Evolutionary conservation across 2,113 vertebrate species (phyloP), one percentile per base, ranked within the genome.

Genomic region (Hiodon alosoides): DNA sequence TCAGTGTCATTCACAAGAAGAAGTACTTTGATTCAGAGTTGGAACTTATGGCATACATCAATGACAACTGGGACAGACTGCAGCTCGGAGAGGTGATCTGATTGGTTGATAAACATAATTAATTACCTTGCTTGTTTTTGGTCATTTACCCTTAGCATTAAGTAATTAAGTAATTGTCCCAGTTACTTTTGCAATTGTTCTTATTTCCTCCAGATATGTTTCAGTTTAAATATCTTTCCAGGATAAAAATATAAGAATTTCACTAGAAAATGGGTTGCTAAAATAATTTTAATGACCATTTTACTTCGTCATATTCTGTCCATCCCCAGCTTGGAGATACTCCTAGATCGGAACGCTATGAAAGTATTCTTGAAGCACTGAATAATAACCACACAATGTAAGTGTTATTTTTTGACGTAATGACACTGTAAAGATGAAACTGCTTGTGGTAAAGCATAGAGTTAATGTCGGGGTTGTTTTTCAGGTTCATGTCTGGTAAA

Each of bases 1-100:
- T 98, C 90, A 98, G 95, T 90, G 94, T 98, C 86, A 96, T 98
- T 90, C 95, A 98, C 89, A 99, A 98, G 90, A 99, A 98, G 90
- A 99, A 97, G 90, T 99, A 99, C 77, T 99, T 99, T 90, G 97
- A 99, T 89, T 99, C 94, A 0, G 95, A 97, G 87, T 91, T 95
- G 90, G 93, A 98, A 84, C 92, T 99, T 79, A 97, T 99, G 94
- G 88, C 91, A 77, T 99, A 96, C 79, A 96, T 98, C 87, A 98
- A 97, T 83, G 93, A 97, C 80, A 98, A 98, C 89, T 99, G 97
- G 97, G 94, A 98, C 81, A 91, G 94, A 82, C 90, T 99, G 74
- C 96, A 98, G 87, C 93, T 96, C 78, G 94, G 94, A 73, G 94
- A 97, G 90, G 97, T 96, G 87, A 31, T 31, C 31, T 31, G 31